Percentiles rank a stretch among this genome's conserved stretches.
Evolutionary conservation across 2,797 vertebrate genomes (phyloP).

Genomic region (Petrocephalus sullivani): DNA sequence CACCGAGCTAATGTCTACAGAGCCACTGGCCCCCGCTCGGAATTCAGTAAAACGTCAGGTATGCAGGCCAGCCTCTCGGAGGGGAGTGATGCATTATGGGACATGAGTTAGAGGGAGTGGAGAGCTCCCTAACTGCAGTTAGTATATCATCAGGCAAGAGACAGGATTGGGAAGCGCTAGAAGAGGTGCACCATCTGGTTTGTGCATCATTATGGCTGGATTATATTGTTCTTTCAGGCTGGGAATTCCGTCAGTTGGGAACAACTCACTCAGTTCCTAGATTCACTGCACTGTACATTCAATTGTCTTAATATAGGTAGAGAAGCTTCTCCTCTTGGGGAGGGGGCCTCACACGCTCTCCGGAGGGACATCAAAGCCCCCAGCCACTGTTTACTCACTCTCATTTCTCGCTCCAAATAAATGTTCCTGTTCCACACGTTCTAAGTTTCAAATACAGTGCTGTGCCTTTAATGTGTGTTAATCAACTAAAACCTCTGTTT

Average conservation of each 20-base stretch:
- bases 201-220: not conserved
- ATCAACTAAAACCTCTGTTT: not conserved
- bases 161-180: not conserved
- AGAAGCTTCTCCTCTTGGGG: not conserved
- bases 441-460: not conserved
- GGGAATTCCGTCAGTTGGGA: constrained; percentile 5
- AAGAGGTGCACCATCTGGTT: constrained; percentile 15
- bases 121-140: not conserved
- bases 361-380: not conserved
- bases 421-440: not conserved
- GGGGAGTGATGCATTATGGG: not conserved
- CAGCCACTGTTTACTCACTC: not conserved
- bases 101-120: not conserved
- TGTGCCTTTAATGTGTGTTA: not conserved
- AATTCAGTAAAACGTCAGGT: not conserved
- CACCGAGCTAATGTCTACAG: not conserved
- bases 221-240: not conserved
- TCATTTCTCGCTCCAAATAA: not conserved
- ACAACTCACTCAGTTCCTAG: constrained; percentile 18
- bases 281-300: not conserved
- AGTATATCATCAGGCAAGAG: not conserved
- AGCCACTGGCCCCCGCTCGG: not conserved
- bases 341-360: not conserved
- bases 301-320: not conserved
- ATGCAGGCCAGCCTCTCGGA: not conserved